phyloP scores from a whole-genome alignment of 53 echinoderm and acorn worm genomes.

The Paelopatides confundens region DNA sequence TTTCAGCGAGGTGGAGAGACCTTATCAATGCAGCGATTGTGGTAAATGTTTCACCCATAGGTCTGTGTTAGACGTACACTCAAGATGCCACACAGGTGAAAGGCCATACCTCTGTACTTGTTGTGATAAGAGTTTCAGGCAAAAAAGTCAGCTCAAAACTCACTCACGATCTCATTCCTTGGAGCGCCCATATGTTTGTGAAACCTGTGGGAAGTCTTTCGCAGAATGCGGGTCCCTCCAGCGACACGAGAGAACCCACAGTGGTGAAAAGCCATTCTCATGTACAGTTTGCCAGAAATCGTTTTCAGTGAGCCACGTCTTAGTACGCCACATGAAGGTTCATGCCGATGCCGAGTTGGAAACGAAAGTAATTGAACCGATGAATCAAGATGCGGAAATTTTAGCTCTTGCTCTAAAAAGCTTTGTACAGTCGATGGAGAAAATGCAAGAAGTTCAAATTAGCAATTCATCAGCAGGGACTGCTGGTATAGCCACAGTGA shows the following conservation, averaged over 20 bases:
- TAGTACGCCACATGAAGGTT: slow-evolving; percentile 25
- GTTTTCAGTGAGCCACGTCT: slow-evolving; percentile 7
- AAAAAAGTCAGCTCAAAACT: slow-evolving; percentile 45
- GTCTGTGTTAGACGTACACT: slow-evolving; percentile 16
- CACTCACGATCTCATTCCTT: slow-evolving; percentile 31
- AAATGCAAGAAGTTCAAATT: neutral
- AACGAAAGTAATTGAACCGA: neutral
- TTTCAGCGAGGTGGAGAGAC: slow-evolving; percentile 4
- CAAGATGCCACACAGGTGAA: slow-evolving; percentile 29
- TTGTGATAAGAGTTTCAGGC: slow-evolving; percentile 23
- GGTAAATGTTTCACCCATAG: slow-evolving; percentile 32
- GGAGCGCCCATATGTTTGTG: slow-evolving; percentile 32
- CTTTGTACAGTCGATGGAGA: slow-evolving; percentile 35
- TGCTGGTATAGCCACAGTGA: neutral
- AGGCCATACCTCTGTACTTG: neutral
- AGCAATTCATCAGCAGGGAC: neutral
- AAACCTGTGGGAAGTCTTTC: slow-evolving; percentile 8
- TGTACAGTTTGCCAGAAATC: slow-evolving; percentile 36
- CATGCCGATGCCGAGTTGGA: neutral
- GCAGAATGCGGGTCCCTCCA: slow-evolving; percentile 15
- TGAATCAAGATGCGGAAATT: slow-evolving; percentile 19
- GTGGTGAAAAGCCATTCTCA: slow-evolving; percentile 28
- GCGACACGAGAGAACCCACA: slow-evolving; percentile 28
- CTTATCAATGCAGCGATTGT: neutral
- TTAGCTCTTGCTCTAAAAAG: slow-evolving; percentile 21